Percentiles rank a stretch among this genome's conserved stretches.
These are phyloP conservation scores for Trogon surrucura DNA, from an alignment of 2,113 vertebrate genomes.

Conservation along the genomic window DNA sequence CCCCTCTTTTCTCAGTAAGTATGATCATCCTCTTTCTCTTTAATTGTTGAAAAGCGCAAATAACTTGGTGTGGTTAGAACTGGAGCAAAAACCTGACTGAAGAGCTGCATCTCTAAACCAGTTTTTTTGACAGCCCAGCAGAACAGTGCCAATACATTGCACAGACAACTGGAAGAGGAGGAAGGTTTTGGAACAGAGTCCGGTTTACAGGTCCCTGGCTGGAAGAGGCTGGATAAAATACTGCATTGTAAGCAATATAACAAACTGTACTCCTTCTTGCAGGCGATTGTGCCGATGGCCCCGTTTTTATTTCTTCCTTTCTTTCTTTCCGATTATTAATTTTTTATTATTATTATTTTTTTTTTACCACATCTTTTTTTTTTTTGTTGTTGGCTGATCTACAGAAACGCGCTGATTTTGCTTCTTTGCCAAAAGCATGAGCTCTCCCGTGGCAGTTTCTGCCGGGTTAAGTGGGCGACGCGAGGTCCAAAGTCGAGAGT, in stretches of 20 bases:
- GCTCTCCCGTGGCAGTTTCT: constrained; percentile 59
- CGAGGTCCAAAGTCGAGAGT: not conserved
- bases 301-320: constrained; percentile 50
- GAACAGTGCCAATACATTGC: constrained; percentile 83
- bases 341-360: not conserved
- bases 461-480: constrained; percentile 24
- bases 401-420: constrained; percentile 68
- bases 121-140: constrained; percentile 85
- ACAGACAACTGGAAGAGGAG: constrained; percentile 85
- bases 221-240: constrained; percentile 88
- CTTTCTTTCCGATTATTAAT: not conserved
- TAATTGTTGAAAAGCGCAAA: constrained; percentile 34
- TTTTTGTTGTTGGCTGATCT: constrained; percentile 72
- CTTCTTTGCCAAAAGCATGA: constrained; percentile 69
- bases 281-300: constrained; percentile 76
- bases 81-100: constrained; percentile 76
- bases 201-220: constrained; percentile 85
- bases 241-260: constrained; percentile 87
- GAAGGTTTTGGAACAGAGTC: constrained; percentile 86
- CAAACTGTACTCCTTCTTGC: constrained; percentile 84
- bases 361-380: constrained; percentile 65
- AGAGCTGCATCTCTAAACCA: constrained; percentile 84
- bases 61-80: constrained; percentile 67
- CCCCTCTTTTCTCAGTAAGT: constrained; percentile 51
- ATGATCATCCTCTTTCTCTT: constrained; percentile 35